Evolutionary conservation across 2,797 vertebrate genomes (phyloP).

Genomic region (Capromys pilorides): DNA sequence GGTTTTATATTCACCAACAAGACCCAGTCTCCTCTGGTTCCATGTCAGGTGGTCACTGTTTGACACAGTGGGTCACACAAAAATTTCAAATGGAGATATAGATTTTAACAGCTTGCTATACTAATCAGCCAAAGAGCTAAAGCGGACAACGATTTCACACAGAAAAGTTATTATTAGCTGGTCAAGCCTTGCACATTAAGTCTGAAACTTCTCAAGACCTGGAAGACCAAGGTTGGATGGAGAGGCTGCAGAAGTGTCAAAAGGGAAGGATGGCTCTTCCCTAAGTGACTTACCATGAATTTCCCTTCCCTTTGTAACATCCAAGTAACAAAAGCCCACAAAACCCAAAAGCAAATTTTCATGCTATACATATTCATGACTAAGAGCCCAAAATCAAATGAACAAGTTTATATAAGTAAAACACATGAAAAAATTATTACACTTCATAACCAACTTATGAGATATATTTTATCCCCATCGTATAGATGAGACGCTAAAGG

Average conservation of each 20-base stretch:
- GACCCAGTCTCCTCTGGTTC: background rate
- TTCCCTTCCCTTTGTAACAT: background rate
- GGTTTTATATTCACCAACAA: background rate
- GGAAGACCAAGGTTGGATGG: background rate
- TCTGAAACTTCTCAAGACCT: background rate
- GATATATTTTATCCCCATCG: background rate
- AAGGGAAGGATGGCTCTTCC: background rate
- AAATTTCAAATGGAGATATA: background rate
- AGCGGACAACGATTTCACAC: background rate
- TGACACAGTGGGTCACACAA: background rate
- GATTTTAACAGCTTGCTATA: background rate
- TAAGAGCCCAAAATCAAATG: background rate
- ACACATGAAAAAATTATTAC: background rate
- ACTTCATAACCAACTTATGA: background rate
- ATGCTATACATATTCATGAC: background rate
- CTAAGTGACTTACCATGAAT: background rate
- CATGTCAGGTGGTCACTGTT: background rate
- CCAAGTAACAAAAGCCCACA: background rate
- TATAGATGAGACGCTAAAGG: background rate
- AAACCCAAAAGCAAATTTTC: background rate
- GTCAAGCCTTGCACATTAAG: background rate
- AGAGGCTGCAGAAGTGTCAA: background rate
- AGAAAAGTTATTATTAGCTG: background rate
- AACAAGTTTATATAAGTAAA: background rate
- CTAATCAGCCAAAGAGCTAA: background rate